These are phyloP conservation scores for Diloba caeruleocephala DNA, from an alignment of 2,888 invertebrate genomes.

Conservation along the genomic window DNA sequence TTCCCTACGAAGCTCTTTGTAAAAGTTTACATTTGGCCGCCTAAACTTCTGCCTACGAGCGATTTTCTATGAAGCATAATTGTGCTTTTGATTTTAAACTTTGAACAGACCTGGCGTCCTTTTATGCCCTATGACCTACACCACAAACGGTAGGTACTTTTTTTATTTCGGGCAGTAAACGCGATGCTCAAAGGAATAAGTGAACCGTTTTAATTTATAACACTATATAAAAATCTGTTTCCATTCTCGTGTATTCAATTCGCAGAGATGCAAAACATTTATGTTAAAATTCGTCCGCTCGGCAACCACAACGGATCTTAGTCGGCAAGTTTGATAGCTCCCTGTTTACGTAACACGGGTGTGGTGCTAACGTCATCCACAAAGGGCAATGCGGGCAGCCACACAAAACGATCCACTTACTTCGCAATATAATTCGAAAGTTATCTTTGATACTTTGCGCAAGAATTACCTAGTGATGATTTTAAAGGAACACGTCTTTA, in stretches of 20 bases:
- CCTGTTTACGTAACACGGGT: conserved; percentile 38
- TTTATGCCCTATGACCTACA: too few relatives aligned
- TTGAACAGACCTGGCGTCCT: too few relatives aligned
- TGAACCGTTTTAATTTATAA: neutral
- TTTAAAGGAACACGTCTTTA: too few relatives aligned
- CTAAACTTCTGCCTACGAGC: too few relatives aligned
- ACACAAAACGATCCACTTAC: conserved; percentile 39
- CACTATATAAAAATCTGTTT: neutral
- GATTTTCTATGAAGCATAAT: too few relatives aligned
- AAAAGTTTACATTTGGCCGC: too few relatives aligned
- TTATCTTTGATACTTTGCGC: conserved; percentile 16
- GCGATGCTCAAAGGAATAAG: neutral
- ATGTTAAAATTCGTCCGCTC: conserved; percentile 13
- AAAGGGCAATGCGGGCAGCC: conserved; percentile 52
- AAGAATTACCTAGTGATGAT: too few relatives aligned
- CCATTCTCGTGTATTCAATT: conserved; percentile 8
- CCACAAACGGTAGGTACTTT: too few relatives aligned
- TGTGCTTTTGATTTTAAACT: too few relatives aligned
- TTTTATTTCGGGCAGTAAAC: too few relatives aligned
- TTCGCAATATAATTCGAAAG: conserved; percentile 29
- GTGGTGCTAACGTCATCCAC: conserved; percentile 35
- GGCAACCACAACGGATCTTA: conserved; percentile 21
- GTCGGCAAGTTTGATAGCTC: conserved; percentile 32
- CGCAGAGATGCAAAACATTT: conserved; percentile 16
- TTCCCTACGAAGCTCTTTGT: too few relatives aligned